Evolutionary conservation across 2,888 invertebrate genomes (phyloP).

Genomic region (Halocaridina rubra): DNA sequence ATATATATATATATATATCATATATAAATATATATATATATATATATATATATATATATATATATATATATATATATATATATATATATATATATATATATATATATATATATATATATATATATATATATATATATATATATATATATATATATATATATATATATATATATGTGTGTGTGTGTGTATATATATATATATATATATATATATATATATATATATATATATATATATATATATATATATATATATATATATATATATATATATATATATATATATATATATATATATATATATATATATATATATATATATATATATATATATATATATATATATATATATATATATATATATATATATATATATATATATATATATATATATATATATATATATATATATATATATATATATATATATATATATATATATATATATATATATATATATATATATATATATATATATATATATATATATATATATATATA

Average conservation of each 20-base stretch:
- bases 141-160: neutral
- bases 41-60: neutral
- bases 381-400: constrained; percentile 5
- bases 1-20: too few relatives aligned
- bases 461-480: constrained; percentile 16
- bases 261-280: constrained; percentile 22
- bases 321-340: neutral
- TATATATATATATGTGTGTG: neutral
- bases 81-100: neutral
- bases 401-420: constrained; percentile 2
- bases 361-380: constrained; percentile 17
- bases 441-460: neutral
- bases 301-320: constrained; percentile 8
- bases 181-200: constrained; percentile 28
- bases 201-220: constrained; percentile 21
- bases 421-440: neutral
- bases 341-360: neutral
- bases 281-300: constrained; percentile 15
- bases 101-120: neutral
- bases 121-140: neutral
- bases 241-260: constrained; percentile 38
- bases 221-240: constrained; percentile 33
- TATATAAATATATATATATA: too few relatives aligned
- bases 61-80: neutral
- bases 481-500: neutral